A percentile compares a stretch with the other conserved stretches of the same genome.
Evolutionary conservation across 1,140 invertebrate species (phyloP).

Genomic region (Drosophila kepulauana): DNA sequence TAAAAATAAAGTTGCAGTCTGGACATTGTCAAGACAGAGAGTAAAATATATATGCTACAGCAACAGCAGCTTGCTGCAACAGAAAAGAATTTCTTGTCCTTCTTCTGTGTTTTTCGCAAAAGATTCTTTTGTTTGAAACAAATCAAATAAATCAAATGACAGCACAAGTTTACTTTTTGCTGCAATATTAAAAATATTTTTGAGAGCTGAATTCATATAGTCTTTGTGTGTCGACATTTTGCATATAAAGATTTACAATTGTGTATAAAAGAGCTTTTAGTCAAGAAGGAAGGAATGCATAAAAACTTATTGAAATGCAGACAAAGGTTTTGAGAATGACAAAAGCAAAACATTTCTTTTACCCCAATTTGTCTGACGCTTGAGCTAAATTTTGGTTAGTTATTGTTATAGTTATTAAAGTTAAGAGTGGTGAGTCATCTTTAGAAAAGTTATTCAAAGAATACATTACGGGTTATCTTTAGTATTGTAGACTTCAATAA

Average conservation of each 20-base stretch:
- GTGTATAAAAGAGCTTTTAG: background rate
- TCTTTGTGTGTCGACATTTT: background rate
- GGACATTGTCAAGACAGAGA: slow-evolving; percentile 1
- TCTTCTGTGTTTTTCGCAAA: background rate
- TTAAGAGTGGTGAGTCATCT: too few relatives aligned
- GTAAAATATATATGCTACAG: background rate
- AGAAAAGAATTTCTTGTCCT: slow-evolving; percentile 8
- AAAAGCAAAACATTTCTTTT: background rate
- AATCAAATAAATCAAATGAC: slow-evolving; percentile 6
- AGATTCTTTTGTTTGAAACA: slow-evolving; percentile 11
- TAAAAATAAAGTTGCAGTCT: slow-evolving; percentile 26
- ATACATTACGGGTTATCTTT: too few relatives aligned
- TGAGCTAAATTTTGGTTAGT: too few relatives aligned
- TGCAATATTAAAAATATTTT: slow-evolving; percentile 10
- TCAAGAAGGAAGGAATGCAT: background rate
- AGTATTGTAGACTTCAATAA: too few relatives aligned
- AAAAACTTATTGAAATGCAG: background rate
- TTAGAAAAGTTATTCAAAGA: too few relatives aligned
- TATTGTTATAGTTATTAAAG: too few relatives aligned
- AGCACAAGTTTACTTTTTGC: background rate
- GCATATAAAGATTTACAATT: background rate
- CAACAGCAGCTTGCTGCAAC: slow-evolving; percentile 17
- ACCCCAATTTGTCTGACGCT: too few relatives aligned
- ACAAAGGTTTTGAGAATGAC: background rate
- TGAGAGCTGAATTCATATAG: background rate